Conservation (phyloP, 2,797 vertebrate genomes). For the Heterohyrax brucei region DNA sequence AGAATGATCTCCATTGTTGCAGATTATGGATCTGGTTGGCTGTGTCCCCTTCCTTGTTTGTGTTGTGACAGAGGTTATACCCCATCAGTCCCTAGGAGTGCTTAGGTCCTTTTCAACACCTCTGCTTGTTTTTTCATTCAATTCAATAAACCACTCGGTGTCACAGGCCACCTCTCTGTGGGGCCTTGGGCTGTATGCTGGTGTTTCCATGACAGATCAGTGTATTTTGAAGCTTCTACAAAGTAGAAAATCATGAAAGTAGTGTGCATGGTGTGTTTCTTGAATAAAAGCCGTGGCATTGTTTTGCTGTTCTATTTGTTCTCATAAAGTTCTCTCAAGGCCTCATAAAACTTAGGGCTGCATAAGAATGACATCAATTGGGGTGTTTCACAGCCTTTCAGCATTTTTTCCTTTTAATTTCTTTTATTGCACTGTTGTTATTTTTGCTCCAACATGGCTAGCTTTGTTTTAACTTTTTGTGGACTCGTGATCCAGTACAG, state of each 20-base stretch:
- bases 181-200: neutral
- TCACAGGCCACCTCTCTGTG: neutral
- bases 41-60: neutral
- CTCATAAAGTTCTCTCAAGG: neutral
- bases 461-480: conserved; percentile 4
- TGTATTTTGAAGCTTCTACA: neutral
- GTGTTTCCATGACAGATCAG: neutral
- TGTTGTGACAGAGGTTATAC: neutral
- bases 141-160: neutral
- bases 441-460: neutral
- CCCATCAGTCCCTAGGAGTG: neutral
- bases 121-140: conserved; percentile 18
- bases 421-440: neutral
- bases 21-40: neutral
- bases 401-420: conserved; percentile 36
- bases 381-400: neutral
- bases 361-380: neutral
- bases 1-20: neutral
- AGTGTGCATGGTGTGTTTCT: neutral
- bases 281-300: neutral
- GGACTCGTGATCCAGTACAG: neutral
- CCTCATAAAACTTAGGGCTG: neutral
- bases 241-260: neutral
- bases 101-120: neutral
- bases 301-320: neutral